These are phyloP conservation scores for Craseonycteris thonglongyai DNA, from an alignment of 2,113 vertebrate genomes.

Conservation along the genomic window DNA sequence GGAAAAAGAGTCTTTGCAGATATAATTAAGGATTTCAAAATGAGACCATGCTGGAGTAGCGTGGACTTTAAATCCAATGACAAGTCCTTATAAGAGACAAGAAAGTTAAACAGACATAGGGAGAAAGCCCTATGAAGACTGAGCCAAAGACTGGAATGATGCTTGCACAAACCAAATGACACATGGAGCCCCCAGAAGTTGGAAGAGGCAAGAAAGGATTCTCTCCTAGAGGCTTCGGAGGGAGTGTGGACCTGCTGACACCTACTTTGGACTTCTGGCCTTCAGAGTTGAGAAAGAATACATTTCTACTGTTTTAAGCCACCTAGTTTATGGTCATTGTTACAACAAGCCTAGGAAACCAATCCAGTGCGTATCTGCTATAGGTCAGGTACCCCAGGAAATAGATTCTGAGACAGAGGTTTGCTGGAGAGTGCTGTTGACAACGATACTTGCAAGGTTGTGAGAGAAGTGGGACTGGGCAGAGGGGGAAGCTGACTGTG, in stretches of 20 bases:
- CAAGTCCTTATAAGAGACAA: background rate
- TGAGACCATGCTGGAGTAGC: background rate
- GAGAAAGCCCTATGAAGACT: background rate
- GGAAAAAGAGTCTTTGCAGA: background rate
- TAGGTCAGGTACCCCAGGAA: background rate
- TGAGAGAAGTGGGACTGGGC: background rate
- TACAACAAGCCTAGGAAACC: background rate
- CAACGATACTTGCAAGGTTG: background rate
- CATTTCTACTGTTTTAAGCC: background rate
- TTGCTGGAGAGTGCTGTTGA: background rate
- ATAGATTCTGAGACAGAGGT: background rate
- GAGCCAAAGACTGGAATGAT: background rate
- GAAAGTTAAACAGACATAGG: background rate
- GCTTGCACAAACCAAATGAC: background rate
- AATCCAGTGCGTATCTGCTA: background rate
- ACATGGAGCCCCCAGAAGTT: background rate
- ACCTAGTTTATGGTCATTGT: background rate
- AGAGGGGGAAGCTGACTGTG: background rate
- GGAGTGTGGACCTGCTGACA: background rate
- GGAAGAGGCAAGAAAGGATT: background rate
- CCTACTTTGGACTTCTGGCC: background rate
- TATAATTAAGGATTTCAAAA: background rate
- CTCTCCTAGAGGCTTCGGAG: background rate
- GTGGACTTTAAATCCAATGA: background rate
- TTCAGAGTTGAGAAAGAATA: background rate